Evolutionary conservation across 2,797 vertebrate species (phyloP).

Genomic region (Bothrops alternatus): DNA sequence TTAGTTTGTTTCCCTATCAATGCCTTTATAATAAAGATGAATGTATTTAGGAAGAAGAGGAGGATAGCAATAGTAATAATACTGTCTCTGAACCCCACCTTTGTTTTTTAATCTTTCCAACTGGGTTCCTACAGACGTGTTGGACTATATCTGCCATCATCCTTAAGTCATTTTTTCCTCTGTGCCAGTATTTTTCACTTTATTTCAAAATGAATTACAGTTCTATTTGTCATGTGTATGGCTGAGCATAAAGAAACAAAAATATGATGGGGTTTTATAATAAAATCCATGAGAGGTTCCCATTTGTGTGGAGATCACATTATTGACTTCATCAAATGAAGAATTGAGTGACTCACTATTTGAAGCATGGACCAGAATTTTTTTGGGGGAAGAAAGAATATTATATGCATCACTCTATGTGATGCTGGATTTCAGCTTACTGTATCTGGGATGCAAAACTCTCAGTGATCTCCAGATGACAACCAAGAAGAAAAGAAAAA

Average conservation of each 20-base stretch:
- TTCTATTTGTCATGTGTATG: not conserved
- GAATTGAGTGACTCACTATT: not conserved
- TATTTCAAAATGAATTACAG: not conserved
- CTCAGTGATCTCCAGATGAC: not conserved
- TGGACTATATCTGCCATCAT: not conserved
- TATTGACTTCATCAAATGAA: not conserved
- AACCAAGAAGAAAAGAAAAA: not conserved
- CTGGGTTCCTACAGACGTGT: not conserved
- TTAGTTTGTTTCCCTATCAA: not conserved
- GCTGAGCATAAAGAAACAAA: not conserved
- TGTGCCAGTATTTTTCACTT: not conserved
- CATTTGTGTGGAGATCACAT: not conserved
- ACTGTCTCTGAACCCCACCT: not conserved
- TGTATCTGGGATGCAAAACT: not conserved
- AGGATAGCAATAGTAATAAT: not conserved
- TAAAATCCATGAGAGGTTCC: not conserved
- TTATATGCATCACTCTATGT: not conserved
- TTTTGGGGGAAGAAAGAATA: not conserved
- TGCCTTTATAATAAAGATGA: not conserved
- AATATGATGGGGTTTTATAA: not conserved
- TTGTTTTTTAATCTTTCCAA: not conserved
- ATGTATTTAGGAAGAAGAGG: not conserved
- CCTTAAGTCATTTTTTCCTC: not conserved
- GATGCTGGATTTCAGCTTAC: not conserved
- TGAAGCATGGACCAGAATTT: not conserved